Evolutionary conservation across 2,888 invertebrate genomes (phyloP), one percentile per base, ranked within the genome.

Genomic region (Drosophila helvetica): DNA sequence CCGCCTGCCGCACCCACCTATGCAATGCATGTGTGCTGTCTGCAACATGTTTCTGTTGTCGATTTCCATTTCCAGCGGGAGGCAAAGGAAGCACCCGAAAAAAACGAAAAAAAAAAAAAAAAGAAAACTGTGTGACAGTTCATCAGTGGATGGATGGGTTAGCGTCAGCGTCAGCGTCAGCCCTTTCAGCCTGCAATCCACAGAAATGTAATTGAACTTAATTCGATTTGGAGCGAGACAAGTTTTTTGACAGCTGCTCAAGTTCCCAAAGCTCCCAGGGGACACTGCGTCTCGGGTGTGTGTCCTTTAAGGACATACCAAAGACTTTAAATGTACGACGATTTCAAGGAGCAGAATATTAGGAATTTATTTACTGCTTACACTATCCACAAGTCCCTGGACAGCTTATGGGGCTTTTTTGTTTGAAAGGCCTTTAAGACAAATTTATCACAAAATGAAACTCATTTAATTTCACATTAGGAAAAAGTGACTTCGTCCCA

Each of bases 211-310:
- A 86, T 86, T 86, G 85, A 85, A 85, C 85, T 88, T 85, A 85
- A 88, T 88, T 85, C 85, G 89, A 88, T 86, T 85, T 84, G 78
- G 78, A 77, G 69, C 84, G 84, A 79, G 85, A 84, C 81, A 88
- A 77, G 85, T 88, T 87, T 84, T 86, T 85, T 79, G 79, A 58
- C 85, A 85, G 87, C 87, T 85, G 85, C 73, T 70, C 75, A 71
- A 74, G 72, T 80, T 85, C 89, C 61, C 85, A 85, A 86, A 80
- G 77, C 64, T 68, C 69, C 53, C 56, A 18, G 19, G 63, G 50
- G 71, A 50, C 60, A 42, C 33, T 55, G 55, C 46, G 42, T 22
- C 42, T 19, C 48, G 38, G 15, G 25, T 43, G 46, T 65, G 67
- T 65, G 17, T 67, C 67, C 68, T 55, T 65, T 67, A 42, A 67